Percentiles rank a stretch among this genome's conserved stretches.
phyloP scores from a whole-genome alignment of 2,888 invertebrate species.

The Sepioteuthis lessoniana region DNA sequence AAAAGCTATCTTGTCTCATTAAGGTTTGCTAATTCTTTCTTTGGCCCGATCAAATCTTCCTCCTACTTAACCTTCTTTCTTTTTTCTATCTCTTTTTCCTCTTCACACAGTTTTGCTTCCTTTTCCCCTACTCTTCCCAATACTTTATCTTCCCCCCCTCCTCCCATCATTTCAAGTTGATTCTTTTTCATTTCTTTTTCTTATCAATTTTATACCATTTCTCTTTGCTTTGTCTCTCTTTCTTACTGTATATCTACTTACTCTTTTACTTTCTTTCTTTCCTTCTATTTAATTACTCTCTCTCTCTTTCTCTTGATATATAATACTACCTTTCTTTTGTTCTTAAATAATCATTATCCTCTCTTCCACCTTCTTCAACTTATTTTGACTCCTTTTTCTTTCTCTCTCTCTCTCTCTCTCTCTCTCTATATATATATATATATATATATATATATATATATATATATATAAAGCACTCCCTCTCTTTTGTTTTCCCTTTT shows the following conservation, averaged over 20 bases:
- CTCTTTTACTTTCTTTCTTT: not conserved
- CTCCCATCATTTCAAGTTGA: no score
- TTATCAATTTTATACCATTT: no score
- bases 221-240: no score
- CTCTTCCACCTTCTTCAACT: no score
- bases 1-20: conserved; percentile 33
- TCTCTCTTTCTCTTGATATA: not conserved
- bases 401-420: no score
- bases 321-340: not conserved
- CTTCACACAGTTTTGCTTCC: not conserved
- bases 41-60: not conserved
- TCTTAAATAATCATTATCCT: not conserved
- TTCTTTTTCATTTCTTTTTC: no score
- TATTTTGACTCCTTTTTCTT: no score
- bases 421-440: no score
- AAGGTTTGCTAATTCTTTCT: conserved; percentile 21
- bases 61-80: not conserved
- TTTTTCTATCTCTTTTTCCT: not conserved
- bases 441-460: no score
- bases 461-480: no score
- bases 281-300: no score
- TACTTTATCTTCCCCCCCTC: not conserved
- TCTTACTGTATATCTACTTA: no score
- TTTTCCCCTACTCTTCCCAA: not conserved
- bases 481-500: not conserved